Evolutionary conservation across 1,140 invertebrate genomes (phyloP), one percentile per base, ranked within the genome.

Genomic region (Cepaea nemoralis): DNA sequence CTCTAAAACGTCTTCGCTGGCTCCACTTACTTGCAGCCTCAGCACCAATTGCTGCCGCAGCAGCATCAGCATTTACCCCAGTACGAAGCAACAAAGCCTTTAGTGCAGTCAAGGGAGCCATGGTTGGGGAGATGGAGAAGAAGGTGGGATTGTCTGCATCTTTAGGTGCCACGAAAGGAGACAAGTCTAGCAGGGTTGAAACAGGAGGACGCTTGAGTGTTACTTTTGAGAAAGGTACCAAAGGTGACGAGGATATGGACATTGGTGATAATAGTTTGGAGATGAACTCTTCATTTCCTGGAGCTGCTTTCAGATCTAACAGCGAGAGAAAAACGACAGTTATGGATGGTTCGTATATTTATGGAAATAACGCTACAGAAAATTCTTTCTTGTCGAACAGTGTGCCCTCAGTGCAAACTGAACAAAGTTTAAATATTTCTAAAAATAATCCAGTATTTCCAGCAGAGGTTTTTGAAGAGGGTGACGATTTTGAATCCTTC

Each of bases 321-420:
- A 8, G 10, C 14, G 77, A 69, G 14, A 48, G 69, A 24, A 63
- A 27, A 50, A 37, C 19, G 22, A n/a, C 27, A 27, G 33, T 22
- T n/a, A 69, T 79, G 63, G 77, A 67, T 45, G 77, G 59, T 42
- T 79, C 77, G 3, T 79, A 79, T 79, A 27, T 42, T 31, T 10
- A 69, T 2, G 48, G 37, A 37, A 50, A 48, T 39, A 10, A 8
- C 8, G 39, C 22, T 12, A 35, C 19, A 3, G 77, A 69, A 1
- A 1, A 69, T 35, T 67, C 39, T 67, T 8, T 45, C 22, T 42
- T 67, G 2, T 42, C 10, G 12, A 5, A n/a, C 31, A 19, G 1
- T n/a, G 35, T 39, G 10, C 45, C 77, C n/a, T n/a, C 39, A 8
- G 2, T 37, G 22, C 1, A 37, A 6, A 24, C 75, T 24, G 19